Evolutionary conservation across 2,888 invertebrate species (phyloP).

Genomic region (Drosophila mimetica): DNA sequence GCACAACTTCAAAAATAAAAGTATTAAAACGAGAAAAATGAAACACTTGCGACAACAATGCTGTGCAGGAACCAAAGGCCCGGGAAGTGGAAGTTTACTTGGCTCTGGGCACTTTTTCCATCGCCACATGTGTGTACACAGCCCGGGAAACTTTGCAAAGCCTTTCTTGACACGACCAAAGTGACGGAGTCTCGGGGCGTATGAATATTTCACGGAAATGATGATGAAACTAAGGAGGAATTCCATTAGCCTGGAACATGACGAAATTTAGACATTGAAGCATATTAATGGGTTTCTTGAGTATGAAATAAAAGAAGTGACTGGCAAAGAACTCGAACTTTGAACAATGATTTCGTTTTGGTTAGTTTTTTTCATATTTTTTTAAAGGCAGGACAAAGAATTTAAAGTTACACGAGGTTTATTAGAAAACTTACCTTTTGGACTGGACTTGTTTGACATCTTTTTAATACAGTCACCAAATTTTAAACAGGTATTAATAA

Average conservation of each 20-base stretch:
- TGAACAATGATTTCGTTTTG: neutral
- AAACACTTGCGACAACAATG: constrained; percentile 65
- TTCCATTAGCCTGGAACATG: constrained; percentile 39
- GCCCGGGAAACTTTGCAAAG: constrained; percentile 33
- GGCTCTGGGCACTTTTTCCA: constrained; percentile 5
- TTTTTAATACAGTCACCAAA: too few relatives aligned
- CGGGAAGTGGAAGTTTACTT: constrained; percentile 8
- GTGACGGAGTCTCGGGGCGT: constrained; percentile 16
- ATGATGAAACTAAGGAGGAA: constrained; percentile 40
- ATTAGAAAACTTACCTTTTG: too few relatives aligned
- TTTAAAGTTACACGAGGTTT: too few relatives aligned
- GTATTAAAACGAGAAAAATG: constrained; percentile 22
- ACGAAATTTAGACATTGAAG: constrained; percentile 29
- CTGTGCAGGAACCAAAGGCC: constrained; percentile 6
- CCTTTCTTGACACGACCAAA: constrained; percentile 28
- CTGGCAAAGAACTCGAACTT: neutral
- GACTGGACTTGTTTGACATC: too few relatives aligned
- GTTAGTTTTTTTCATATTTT: neutral
- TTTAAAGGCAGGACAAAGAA: neutral
- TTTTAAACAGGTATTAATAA: too few relatives aligned
- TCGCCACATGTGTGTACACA: constrained; percentile 41
- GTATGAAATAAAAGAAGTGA: constrained; percentile 11
- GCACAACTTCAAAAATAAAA: constrained; percentile 36
- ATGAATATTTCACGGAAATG: constrained; percentile 36
- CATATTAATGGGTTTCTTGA: constrained; percentile 25